Evolutionary conservation across 2,113 vertebrate genomes (phyloP).

Genomic region (Pteruthius melanotis): DNA sequence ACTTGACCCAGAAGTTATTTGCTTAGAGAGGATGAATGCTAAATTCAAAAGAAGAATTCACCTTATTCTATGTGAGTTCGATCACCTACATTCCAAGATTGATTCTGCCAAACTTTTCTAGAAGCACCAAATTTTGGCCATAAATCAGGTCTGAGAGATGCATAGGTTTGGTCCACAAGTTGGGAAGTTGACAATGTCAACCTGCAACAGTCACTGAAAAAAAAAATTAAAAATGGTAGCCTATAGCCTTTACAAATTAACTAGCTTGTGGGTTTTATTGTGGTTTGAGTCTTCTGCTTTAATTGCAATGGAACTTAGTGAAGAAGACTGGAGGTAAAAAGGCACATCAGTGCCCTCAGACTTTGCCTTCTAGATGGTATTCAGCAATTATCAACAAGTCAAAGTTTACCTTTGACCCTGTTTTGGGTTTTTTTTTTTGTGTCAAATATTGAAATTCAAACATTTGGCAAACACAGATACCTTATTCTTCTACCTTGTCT

Average conservation of each 20-base stretch:
- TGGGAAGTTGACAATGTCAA: background rate
- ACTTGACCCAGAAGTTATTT: background rate
- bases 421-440: fast-evolving
- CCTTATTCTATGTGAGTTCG: background rate
- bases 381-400: background rate
- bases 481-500: background rate
- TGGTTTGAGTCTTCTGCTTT: background rate
- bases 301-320: background rate
- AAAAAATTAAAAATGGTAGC: background rate
- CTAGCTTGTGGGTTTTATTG: background rate
- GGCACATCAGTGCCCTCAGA: background rate
- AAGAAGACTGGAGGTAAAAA: background rate
- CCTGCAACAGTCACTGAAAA: background rate
- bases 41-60: background rate
- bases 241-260: background rate
- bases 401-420: background rate
- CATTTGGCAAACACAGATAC: background rate
- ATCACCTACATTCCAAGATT: background rate
- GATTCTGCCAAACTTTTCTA: background rate
- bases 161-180: fast-evolving
- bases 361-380: background rate
- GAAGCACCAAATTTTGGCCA: background rate
- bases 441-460: background rate
- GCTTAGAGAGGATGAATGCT: background rate
- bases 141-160: background rate